A percentile compares a stretch with the other conserved stretches of the same genome.
phyloP scores from a whole-genome alignment of 2,797 vertebrate genomes.

The Pseudochirops cupreus region DNA sequence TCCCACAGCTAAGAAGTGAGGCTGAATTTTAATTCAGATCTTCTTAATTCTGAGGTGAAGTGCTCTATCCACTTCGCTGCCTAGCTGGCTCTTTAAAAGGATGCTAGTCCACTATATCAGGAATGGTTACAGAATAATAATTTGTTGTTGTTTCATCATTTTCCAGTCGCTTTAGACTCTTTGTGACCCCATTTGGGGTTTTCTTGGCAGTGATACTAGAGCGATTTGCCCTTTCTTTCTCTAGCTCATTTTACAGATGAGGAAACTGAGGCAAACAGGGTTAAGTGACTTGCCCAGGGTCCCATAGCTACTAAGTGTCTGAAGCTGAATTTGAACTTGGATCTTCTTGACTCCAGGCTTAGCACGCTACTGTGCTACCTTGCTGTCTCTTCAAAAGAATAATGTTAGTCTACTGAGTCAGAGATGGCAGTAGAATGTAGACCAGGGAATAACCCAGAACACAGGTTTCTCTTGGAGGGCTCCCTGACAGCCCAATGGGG shows the following conservation, averaged over 20 bases:
- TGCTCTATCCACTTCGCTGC: not conserved
- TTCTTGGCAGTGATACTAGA: no score
- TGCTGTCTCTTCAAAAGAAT: not conserved
- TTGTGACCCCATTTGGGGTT: no score
- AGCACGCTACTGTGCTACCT: not conserved
- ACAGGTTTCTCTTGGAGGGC: no score
- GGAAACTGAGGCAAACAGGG: no score
- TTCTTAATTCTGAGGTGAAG: not conserved
- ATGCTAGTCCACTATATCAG: not conserved
- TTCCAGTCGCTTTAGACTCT: no score
- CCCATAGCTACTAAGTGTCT: not conserved
- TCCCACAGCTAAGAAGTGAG: not conserved
- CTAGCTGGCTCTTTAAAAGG: not conserved
- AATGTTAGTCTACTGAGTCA: not conserved
- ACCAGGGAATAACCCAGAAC: not conserved
- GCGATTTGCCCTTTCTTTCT: no score
- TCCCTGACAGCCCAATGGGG: no score
- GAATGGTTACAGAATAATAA: not conserved
- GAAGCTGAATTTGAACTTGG: not conserved
- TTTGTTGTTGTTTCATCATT: no score
- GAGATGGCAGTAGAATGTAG: not conserved
- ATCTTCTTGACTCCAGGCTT: not conserved
- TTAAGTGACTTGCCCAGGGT: no score
- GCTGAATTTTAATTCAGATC: not conserved
- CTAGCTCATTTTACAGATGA: no score